Conservation (phyloP, 2,888 invertebrate species). For the Dasysyrphus tricinctus region DNA sequence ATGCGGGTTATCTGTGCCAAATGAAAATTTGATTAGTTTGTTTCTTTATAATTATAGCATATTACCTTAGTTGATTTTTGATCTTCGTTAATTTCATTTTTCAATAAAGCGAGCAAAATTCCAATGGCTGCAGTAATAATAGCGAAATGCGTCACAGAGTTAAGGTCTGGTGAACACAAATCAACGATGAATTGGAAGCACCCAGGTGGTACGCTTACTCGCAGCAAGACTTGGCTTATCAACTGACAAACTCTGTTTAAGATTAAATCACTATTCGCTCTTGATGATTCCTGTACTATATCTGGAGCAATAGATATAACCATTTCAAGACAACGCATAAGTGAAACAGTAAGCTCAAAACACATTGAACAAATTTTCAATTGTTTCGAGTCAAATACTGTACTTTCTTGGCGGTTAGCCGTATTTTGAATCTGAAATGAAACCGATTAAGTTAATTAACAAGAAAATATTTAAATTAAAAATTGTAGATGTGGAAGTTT, state of each 20-base stretch:
- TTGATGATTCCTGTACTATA: constrained; percentile 87
- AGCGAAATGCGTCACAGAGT: constrained; percentile 88
- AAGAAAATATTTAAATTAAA: background rate
- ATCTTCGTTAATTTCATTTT: constrained; percentile 83
- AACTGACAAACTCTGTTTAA: constrained; percentile 89
- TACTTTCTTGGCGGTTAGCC: constrained; percentile 84
- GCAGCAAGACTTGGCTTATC: constrained; percentile 91
- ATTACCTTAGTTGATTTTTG: constrained; percentile 81
- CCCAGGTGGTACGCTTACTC: constrained; percentile 89
- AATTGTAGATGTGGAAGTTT: background rate
- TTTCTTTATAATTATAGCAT: too few species aligned
- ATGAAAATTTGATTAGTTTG: background rate
- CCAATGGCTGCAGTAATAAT: constrained; percentile 88
- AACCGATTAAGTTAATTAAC: background rate
- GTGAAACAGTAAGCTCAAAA: constrained; percentile 91
- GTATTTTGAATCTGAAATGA: constrained; percentile 86
- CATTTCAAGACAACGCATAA: constrained; percentile 92
- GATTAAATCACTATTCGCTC: constrained; percentile 89
- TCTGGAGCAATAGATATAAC: constrained; percentile 87
- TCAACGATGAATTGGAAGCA: constrained; percentile 87
- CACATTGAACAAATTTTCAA: constrained; percentile 93
- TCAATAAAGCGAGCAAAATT: constrained; percentile 86
- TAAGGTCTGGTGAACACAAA: constrained; percentile 86
- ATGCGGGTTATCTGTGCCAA: constrained; percentile 85
- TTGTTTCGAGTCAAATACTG: constrained; percentile 90